Conservation (phyloP, 2,888 invertebrate genomes). For the Eledona agricola region DNA sequence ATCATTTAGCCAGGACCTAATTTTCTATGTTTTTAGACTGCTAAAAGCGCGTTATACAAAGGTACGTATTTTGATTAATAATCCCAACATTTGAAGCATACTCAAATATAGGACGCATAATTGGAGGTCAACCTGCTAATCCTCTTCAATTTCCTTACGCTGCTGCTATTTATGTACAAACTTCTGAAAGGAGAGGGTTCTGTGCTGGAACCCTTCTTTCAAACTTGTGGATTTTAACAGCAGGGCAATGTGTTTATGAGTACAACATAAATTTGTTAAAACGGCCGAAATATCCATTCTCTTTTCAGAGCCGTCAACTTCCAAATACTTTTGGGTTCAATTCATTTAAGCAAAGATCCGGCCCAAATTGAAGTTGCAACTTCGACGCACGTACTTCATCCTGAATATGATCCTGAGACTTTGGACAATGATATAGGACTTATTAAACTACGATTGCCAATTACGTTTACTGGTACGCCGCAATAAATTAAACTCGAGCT, state of each 20-base stretch:
- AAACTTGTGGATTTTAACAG: conserved; percentile 18
- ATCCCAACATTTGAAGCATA: no score
- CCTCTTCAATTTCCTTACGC: no score
- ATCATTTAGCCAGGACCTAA: no score
- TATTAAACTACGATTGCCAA: conserved; percentile 10
- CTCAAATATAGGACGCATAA: no score
- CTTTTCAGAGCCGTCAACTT: conserved; percentile 5
- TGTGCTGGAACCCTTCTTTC: no score
- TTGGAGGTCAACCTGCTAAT: no score
- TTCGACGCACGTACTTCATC: conserved; percentile 1
- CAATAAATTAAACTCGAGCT: background rate
- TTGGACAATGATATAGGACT: conserved; percentile 11
- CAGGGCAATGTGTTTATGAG: conserved; percentile 16
- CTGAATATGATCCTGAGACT: conserved; percentile 4
- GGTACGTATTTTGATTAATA: no score
- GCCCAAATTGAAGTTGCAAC: conserved; percentile 7
- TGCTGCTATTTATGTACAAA: no score
- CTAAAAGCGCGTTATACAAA: no score
- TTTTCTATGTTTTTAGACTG: no score
- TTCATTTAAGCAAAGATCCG: background rate
- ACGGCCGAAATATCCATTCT: no score
- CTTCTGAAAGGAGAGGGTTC: no score
- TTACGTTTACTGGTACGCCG: conserved; percentile 7
- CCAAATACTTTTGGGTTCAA: conserved; percentile 7
- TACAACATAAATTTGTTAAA: background rate